phyloP scores from a whole-genome alignment of 2,888 invertebrate genomes.

The Cetonia aurata region DNA sequence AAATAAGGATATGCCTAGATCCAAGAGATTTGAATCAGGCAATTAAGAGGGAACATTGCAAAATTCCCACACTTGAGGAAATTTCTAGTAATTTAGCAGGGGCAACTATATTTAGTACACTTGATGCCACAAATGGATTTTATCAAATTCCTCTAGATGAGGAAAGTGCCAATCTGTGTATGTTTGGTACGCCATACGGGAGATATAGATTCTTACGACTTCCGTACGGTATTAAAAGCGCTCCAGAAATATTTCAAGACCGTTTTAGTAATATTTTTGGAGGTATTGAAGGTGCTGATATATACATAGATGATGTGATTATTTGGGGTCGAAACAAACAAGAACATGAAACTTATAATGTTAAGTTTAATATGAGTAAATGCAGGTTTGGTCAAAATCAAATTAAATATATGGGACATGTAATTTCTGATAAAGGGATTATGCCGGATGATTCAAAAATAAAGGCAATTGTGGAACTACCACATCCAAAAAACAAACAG shows the following conservation, averaged over 20 bases:
- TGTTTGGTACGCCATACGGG: conserved; percentile 52
- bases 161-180: conserved; percentile 50
- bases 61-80: conserved; percentile 47
- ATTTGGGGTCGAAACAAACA: conserved; percentile 16
- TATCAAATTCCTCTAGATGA: conserved; percentile 52
- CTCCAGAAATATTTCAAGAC: conserved; percentile 30
- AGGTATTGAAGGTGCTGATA: conserved; percentile 21
- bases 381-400: conserved; percentile 43
- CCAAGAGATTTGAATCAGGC: conserved; percentile 48
- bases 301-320: conserved; percentile 44
- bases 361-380: conserved; percentile 48
- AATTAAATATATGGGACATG: conserved; percentile 48
- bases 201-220: conserved; percentile 29
- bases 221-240: conserved; percentile 33
- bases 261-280: conserved; percentile 13
- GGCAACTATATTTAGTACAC: conserved; percentile 38
- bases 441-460: conserved; percentile 46
- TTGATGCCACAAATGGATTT: conserved; percentile 52
- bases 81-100: conserved; percentile 46
- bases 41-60: conserved; percentile 46
- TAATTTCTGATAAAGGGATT: conserved; percentile 46
- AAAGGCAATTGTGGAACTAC: conserved; percentile 48
- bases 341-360: conserved; percentile 25
- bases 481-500: conserved; percentile 48
- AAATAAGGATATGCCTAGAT: conserved; percentile 51